Base-by-base conservation (phyloP, 2,797 vertebrate species). In the Thunnus albacares region DNA sequence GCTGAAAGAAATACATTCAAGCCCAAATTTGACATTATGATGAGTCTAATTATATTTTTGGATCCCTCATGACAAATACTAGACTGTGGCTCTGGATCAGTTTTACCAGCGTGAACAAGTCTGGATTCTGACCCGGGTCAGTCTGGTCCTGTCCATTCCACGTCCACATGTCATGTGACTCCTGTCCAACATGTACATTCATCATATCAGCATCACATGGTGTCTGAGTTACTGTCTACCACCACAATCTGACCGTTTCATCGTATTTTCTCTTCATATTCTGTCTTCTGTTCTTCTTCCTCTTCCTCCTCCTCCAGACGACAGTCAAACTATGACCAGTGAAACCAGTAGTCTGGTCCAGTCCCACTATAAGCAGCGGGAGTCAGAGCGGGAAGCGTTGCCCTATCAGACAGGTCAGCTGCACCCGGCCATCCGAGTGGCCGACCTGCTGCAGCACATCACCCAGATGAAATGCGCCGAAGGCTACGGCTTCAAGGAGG, bases 391-490 rank as follows among this genome's bases (percentile, higher is more conserved):
- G 0, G 91, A 96, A 82, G 97, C 97, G 8, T 93, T 96, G 71
- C 97, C 97, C 2, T 99, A 99, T 76, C 98, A 98, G 93, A 98
- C 97, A 0, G 98, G 97, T 3, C 98, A 98, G 94, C 97, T 99
- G 35, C 98, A 99, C 72, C 98, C 98, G 0, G 98, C 98, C 86
- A 98, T 99, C 90, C 95, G 98, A 0, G 98, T 99, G 59, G 98
- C 98, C 33, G 98, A 99, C 90, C 94, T 99, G 64, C 96, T 99
- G 8, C 98, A 99, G 79, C 98, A 99, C 94, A 99, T 99, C 95
- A 99, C 98, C 0, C 98, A 99, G 90, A 99, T 99, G 98, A 99
- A 99, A 75, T 98, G 98, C 71, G 96, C 97, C 0, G 98, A 99
- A 88, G 97, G 98, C 20, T 99, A 99, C 0, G 98, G 98, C 82